Evolutionary conservation across 2,797 vertebrate genomes (phyloP), one percentile per base, ranked within the genome.

Genomic region (Bradypodion pumilum): DNA sequence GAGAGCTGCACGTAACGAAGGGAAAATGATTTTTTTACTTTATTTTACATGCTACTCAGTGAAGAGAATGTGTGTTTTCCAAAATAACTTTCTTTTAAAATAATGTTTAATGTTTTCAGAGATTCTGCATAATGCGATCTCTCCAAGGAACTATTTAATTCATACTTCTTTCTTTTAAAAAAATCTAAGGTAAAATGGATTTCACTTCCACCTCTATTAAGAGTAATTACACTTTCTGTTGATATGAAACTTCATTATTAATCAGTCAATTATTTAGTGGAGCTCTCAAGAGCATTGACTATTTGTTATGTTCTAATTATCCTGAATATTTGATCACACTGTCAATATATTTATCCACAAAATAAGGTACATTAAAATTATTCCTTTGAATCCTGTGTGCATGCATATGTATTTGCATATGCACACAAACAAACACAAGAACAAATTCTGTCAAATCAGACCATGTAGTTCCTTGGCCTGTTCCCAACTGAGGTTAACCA

Each of bases 11-110:
- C 3, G 56, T 25, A 7, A 60, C n/a, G 68, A 74, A 35, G 35
- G 46, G 62, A 37, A 68, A 8, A 42, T 6, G 35, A 65, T 27
- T 85, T 85, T 85, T n/a, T n/a, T n/a, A n/a, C n/a, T n/a, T 59
- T 29, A 59, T 66, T 52, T 74, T 80, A 66, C 77, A 42, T 44
- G 42, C 44, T 13, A 44, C 5, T 46, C 63, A 40, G 79, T 42
- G 49, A 59, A 59, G 25, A n/a, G 5, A 66, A 65, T 77, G 12
- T 8, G 42, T 60, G 37, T 21, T 27, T 63, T 74, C 42, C 29
- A 27, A 44, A 13, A 66, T 62, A 74, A 59, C 40, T 52, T 40
- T 23, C 37, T 4, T 15, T 42, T 21, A 62, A 66, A 52, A 42
- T 32, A 68, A 40, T 21, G 21, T 44, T 80, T 46, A 25, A 27